phyloP scores from a whole-genome alignment of 2,888 invertebrate species.

The Corbicula japonica region DNA sequence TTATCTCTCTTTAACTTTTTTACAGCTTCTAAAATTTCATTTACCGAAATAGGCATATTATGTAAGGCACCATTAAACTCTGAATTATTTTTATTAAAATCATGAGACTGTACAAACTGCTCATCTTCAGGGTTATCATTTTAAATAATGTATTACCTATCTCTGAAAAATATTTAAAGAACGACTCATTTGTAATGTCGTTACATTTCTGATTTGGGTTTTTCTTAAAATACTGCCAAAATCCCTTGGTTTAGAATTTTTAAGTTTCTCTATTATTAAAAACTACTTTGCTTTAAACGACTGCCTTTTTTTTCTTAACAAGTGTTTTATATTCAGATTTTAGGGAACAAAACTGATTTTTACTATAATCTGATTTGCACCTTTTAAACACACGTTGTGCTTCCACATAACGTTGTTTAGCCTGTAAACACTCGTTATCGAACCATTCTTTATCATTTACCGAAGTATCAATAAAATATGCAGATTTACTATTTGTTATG shows the following conservation, averaged over 20 bases:
- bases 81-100: constrained; percentile 15
- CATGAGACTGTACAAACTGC: constrained; percentile 1
- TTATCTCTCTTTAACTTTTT: constrained; percentile 12
- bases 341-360: not conserved
- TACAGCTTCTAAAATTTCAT: constrained; percentile 9
- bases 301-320: constrained; percentile 1
- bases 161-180: constrained; percentile 8
- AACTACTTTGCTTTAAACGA: not conserved
- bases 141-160: not conserved
- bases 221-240: constrained; percentile 35
- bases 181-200: not conserved
- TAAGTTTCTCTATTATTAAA: not conserved
- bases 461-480: no score
- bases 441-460: not conserved
- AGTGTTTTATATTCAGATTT: not conserved
- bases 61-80: constrained; percentile 18
- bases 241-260: constrained; percentile 16
- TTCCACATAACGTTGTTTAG: not conserved
- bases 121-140: constrained; percentile 3
- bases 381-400: not conserved
- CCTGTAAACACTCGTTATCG: not conserved
- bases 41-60: constrained; percentile 12
- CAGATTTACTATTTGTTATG: no score
- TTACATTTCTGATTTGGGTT: not conserved
- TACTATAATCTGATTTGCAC: not conserved